These are phyloP conservation scores for Macrostomum lignano DNA, from an alignment of 1,140 invertebrate genomes.

Conservation along the genomic window DNA sequence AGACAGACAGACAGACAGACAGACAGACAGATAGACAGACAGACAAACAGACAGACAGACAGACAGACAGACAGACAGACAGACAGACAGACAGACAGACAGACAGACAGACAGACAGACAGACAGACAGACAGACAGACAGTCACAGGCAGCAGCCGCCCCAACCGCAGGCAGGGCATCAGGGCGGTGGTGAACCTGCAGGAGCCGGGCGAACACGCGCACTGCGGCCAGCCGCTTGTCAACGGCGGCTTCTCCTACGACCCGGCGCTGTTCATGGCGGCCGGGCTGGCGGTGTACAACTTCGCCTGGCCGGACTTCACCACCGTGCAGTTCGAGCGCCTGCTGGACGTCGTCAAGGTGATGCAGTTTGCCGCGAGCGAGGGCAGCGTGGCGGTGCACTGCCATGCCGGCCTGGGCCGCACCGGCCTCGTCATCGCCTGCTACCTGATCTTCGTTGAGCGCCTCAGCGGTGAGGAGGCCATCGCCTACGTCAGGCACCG, in stretches of 20 bases:
- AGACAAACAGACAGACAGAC: no score
- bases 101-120: no score
- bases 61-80: no score
- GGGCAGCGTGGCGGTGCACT: slow-evolving; percentile 57
- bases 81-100: no score
- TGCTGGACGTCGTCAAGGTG: slow-evolving; percentile 55
- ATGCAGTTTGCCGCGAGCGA: slow-evolving; percentile 49
- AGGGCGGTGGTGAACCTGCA: slow-evolving; percentile 55
- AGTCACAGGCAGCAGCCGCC: no score
- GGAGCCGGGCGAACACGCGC: slow-evolving; percentile 48
- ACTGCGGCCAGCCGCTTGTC: slow-evolving; percentile 42
- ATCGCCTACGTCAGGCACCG: slow-evolving; percentile 51
- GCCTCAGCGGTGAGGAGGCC: slow-evolving; percentile 45
- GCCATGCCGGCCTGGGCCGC: slow-evolving; percentile 54
- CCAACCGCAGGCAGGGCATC: slow-evolving; percentile 40
- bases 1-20: no score
- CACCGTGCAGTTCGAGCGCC: neutral
- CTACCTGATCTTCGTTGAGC: slow-evolving; percentile 47
- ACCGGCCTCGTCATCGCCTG: slow-evolving; percentile 58
- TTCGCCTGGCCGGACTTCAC: slow-evolving; percentile 32
- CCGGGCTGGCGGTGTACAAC: slow-evolving; percentile 38
- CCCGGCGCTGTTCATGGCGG: slow-evolving; percentile 49
- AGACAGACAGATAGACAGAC: no score
- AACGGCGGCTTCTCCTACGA: slow-evolving; percentile 45
- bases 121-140: no score